These are phyloP conservation scores for Muraenolepis orangiensis DNA, from an alignment of 2,797 vertebrate genomes.

Conservation along the genomic window DNA sequence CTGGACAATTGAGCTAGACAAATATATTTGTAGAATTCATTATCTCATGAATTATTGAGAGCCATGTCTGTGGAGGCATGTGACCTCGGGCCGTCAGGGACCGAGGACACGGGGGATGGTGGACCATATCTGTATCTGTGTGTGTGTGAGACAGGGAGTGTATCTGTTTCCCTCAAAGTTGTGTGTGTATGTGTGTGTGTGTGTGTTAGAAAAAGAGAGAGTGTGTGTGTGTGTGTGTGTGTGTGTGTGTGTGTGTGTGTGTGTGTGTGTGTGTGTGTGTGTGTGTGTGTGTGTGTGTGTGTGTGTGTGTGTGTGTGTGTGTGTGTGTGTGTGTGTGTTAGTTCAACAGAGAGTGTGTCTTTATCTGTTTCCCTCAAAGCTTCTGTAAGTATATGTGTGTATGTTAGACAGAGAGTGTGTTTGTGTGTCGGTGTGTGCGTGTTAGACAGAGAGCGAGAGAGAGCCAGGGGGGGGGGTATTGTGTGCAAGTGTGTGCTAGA, in stretches of 20 bases:
- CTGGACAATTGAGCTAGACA: neutral
- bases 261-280: neutral
- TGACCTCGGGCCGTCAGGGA: neutral
- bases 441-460: too few species aligned
- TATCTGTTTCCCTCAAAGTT: too few species aligned
- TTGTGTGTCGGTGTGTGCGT: neutral
- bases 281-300: neutral
- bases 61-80: neutral
- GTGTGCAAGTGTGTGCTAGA: too few species aligned
- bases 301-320: neutral
- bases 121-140: neutral
- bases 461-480: too few species aligned
- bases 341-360: neutral
- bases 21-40: neutral
- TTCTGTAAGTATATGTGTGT: neutral
- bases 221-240: too few species aligned
- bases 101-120: neutral
- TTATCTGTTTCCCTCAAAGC: neutral
- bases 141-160: neutral
- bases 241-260: too few species aligned
- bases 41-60: neutral
- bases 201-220: too few species aligned
- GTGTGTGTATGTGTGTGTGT: neutral
- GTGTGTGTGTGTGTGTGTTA: neutral
- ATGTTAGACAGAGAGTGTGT: neutral